Conservation (phyloP, 2,888 invertebrate genomes). For the Tenthredo livida region DNA sequence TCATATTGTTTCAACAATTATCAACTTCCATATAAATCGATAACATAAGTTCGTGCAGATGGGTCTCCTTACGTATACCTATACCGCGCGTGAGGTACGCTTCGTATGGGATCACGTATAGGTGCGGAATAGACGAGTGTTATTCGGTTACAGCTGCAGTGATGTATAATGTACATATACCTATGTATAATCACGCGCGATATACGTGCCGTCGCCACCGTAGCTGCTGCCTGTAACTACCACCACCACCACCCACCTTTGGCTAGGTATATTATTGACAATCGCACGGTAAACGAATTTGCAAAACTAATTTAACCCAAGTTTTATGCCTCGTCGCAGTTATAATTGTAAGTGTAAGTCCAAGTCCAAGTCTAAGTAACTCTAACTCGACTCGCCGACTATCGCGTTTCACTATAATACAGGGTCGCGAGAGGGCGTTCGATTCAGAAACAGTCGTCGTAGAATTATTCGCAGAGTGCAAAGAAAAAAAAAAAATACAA, state of each 20-base stretch:
- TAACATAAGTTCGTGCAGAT: neutral
- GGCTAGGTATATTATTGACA: slow-evolving; percentile 22
- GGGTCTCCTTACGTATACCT: neutral
- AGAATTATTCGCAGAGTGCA: neutral
- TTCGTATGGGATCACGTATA: neutral
- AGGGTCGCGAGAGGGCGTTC: neutral
- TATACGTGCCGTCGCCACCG: slow-evolving; percentile 27
- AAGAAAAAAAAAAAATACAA: neutral
- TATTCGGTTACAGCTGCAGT: neutral
- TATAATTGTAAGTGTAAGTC: neutral
- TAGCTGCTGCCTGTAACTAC: neutral
- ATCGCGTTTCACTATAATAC: neutral
- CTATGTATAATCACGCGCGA: slow-evolving; percentile 43
- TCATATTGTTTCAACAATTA: neutral
- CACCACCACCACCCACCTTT: neutral
- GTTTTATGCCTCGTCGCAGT: slow-evolving; percentile 17
- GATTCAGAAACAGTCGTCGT: neutral
- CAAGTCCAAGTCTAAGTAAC: neutral
- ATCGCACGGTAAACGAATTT: neutral
- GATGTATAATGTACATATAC: neutral
- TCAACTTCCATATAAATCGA: neutral
- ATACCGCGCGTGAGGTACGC: neutral
- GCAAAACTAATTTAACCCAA: slow-evolving; percentile 33
- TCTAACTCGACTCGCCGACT: neutral
- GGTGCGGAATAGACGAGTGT: neutral